Evolutionary conservation across 2,888 invertebrate genomes (phyloP).

Genomic region (Loripinus fragilis): DNA sequence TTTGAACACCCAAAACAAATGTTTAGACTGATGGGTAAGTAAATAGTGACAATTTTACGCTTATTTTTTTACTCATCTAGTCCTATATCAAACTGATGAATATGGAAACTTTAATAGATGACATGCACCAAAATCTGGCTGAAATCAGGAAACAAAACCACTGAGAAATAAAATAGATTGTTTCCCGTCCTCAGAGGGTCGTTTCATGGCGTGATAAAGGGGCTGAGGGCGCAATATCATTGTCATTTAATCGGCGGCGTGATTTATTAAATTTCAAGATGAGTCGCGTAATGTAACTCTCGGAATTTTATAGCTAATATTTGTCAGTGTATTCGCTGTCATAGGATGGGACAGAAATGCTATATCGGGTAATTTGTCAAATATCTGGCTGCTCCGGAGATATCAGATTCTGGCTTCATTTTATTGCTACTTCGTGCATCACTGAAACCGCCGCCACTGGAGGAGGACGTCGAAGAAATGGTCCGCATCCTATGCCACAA

Average conservation of each 20-base stretch:
- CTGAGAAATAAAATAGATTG: conserved; percentile 60
- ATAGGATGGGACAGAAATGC: neutral
- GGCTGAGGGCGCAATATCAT: neutral
- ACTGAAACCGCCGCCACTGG: too few relatives aligned
- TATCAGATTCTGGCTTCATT: too few relatives aligned
- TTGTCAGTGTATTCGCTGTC: conserved; percentile 12
- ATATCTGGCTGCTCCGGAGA: neutral
- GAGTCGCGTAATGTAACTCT: neutral
- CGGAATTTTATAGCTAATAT: conserved; percentile 21
- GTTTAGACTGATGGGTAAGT: too few relatives aligned
- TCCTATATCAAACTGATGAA: too few relatives aligned
- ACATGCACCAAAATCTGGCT: conserved; percentile 7
- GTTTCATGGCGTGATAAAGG: conserved; percentile 2
- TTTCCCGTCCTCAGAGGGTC: conserved; percentile 35
- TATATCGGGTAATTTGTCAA: conserved; percentile 2
- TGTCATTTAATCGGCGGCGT: neutral
- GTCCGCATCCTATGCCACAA: too few relatives aligned
- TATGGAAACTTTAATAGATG: conserved; percentile 16
- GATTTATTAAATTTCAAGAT: conserved; percentile 20
- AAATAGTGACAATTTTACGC: too few relatives aligned
- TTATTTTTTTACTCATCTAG: too few relatives aligned
- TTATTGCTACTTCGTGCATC: too few relatives aligned
- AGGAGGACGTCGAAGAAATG: too few relatives aligned
- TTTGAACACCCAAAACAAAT: too few relatives aligned
- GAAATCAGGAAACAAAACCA: conserved; percentile 43